phyloP scores from a whole-genome alignment of 1,140 invertebrate genomes.

The Neuroterus valhalla region DNA sequence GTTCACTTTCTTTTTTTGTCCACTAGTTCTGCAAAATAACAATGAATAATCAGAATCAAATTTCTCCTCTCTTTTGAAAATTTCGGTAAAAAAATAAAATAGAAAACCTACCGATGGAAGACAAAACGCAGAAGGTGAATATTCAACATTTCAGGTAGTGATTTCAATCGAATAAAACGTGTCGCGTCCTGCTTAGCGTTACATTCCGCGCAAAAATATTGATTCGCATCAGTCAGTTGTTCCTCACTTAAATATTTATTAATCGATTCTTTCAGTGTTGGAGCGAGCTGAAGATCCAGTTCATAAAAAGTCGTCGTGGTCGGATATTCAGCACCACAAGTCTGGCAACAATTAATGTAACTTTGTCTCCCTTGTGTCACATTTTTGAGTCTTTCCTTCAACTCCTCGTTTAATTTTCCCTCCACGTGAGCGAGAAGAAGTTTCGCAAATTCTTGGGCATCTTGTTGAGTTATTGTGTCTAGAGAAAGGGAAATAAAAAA shows the following conservation, averaged over 20 bases:
- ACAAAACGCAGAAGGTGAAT: constrained; percentile 83
- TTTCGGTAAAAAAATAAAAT: constrained; percentile 34
- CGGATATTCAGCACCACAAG: constrained; percentile 78
- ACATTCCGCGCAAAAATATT: constrained; percentile 81
- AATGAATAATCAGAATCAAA: constrained; percentile 32
- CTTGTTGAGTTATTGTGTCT: constrained; percentile 80
- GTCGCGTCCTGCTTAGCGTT: constrained; percentile 80
- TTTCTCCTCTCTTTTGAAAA: not conserved
- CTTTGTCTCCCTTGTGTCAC: constrained; percentile 81
- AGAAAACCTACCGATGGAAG: constrained; percentile 77
- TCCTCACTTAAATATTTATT: constrained; percentile 81
- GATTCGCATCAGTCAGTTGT: constrained; percentile 80
- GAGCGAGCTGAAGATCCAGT: constrained; percentile 80
- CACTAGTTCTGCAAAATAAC: constrained; percentile 75
- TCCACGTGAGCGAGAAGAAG: constrained; percentile 81
- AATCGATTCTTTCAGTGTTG: constrained; percentile 79
- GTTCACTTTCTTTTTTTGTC: constrained; percentile 82
- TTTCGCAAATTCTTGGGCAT: constrained; percentile 86
- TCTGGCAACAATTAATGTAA: constrained; percentile 81
- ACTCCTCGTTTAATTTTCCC: constrained; percentile 72
- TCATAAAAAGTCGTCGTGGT: constrained; percentile 81
- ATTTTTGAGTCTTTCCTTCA: constrained; percentile 77
- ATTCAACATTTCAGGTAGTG: constrained; percentile 83
- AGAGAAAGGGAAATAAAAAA: constrained; percentile 80
- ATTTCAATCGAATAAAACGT: constrained; percentile 77